These are phyloP conservation scores for Actinopyga echinites DNA, from an alignment of 53 echinoderm and acorn worm species.

Conservation along the genomic window DNA sequence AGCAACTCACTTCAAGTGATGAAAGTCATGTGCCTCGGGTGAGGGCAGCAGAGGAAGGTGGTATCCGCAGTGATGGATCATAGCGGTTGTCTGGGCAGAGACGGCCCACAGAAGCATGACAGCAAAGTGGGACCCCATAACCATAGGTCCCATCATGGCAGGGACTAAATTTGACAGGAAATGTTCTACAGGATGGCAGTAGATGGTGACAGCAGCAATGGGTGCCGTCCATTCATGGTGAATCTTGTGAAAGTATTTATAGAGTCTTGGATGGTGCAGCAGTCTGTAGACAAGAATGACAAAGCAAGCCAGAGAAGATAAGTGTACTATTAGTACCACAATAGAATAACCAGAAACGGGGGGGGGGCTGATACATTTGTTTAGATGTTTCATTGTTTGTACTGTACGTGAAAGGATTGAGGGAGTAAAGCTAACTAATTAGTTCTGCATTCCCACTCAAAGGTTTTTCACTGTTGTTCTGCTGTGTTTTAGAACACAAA, in stretches of 20 bases:
- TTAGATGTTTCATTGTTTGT: no score
- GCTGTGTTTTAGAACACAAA: no score
- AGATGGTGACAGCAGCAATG: conserved; percentile 79
- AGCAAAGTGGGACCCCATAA: conserved; percentile 78
- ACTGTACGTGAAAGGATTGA: no score
- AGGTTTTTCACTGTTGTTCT: no score
- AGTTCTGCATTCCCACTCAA: no score
- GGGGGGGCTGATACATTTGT: no score
- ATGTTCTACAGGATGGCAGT: conserved; percentile 88
- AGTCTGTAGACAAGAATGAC: conserved; percentile 47
- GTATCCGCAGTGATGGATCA: conserved; percentile 79
- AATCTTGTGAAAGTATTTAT: conserved; percentile 85
- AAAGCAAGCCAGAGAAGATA: background rate
- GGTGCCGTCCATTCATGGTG: conserved; percentile 98
- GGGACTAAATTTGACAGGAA: conserved; percentile 81
- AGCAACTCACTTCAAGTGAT: conserved; percentile 78
- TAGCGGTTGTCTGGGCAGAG: conserved; percentile 65
- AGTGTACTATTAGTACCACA: no score
- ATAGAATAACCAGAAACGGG: no score
- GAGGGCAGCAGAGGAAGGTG: conserved; percentile 76
- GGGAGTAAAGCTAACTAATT: no score
- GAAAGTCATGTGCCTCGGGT: conserved; percentile 86
- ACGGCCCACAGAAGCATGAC: conserved; percentile 71
- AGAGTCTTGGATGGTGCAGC: conserved; percentile 75
- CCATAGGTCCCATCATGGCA: conserved; percentile 67